A percentile compares a stretch with the other conserved stretches of the same genome.
These are phyloP conservation scores for Hypercompe scribonia DNA, from an alignment of 2,888 invertebrate genomes.

Conservation along the genomic window DNA sequence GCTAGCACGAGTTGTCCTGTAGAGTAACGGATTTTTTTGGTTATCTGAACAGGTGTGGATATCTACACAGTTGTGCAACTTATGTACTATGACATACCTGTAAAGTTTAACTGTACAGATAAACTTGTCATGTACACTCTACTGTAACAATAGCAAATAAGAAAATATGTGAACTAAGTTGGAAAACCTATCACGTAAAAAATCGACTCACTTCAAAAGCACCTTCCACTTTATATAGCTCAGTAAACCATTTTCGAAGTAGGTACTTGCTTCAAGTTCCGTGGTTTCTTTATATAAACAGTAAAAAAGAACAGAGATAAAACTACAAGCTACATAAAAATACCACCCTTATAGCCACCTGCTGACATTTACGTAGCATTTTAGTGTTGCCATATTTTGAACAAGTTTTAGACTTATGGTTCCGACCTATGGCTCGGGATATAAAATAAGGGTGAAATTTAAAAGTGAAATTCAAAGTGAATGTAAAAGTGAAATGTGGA, in stretches of 20 bases:
- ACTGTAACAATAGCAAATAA: too few relatives aligned
- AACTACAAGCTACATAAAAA: constrained; percentile 17
- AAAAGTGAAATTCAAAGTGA: background rate
- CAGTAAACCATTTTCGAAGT: background rate
- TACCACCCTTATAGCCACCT: constrained; percentile 1
- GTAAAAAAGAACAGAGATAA: constrained; percentile 8
- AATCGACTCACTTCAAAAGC: background rate
- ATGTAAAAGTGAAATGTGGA: background rate
- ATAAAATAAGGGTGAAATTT: background rate
- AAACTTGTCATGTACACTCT: too few relatives aligned
- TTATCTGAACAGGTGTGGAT: too few relatives aligned
- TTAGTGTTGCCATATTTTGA: background rate
- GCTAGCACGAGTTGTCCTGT: too few relatives aligned
- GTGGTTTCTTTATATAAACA: background rate
- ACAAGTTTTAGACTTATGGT: background rate
- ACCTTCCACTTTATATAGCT: background rate
- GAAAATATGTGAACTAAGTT: background rate
- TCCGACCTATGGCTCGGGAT: background rate
- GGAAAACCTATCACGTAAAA: background rate
- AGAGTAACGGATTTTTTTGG: too few relatives aligned
- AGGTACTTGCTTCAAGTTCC: background rate
- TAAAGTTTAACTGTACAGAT: too few relatives aligned
- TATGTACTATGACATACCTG: too few relatives aligned
- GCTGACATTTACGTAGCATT: background rate
- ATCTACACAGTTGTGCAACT: too few relatives aligned